Evolutionary conservation across 2,113 vertebrate genomes (phyloP).

Genomic region (Chaenocephalus aceratus): DNA sequence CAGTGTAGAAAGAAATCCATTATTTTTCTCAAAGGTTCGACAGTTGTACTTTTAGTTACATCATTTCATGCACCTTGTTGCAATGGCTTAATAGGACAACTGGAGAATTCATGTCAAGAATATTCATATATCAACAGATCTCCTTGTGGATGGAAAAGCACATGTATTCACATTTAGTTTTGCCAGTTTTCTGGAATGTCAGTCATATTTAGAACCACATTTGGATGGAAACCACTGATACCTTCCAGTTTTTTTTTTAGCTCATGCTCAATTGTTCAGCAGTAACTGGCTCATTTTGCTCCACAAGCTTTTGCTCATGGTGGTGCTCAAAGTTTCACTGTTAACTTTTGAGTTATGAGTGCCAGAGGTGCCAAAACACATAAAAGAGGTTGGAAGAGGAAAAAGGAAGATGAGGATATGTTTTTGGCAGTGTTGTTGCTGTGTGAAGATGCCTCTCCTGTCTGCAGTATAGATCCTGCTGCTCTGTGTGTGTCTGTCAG

Average conservation of each 20-base stretch:
- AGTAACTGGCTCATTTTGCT: slow-evolving; percentile 31
- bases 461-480: slow-evolving; percentile 68
- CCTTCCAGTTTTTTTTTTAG: slow-evolving; percentile 11
- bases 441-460: slow-evolving; percentile 61
- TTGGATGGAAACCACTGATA: slow-evolving; percentile 1
- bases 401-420: slow-evolving; percentile 63
- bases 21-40: no score
- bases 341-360: slow-evolving; percentile 66
- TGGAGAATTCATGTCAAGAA: neutral
- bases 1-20: no score
- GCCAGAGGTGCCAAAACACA: slow-evolving; percentile 72
- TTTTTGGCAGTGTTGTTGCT: slow-evolving; percentile 66
- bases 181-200: neutral
- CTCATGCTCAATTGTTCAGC: slow-evolving; percentile 14
- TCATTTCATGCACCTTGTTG: no score
- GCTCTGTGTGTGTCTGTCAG: slow-evolving; percentile 70
- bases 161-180: neutral
- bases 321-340: slow-evolving; percentile 54
- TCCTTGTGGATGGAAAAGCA: neutral
- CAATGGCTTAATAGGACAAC: no score
- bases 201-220: neutral
- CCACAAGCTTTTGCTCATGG: slow-evolving; percentile 41
- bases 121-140: neutral
- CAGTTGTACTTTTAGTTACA: no score
- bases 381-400: slow-evolving; percentile 71